Evolutionary conservation across 2,797 vertebrate species (phyloP).

Genomic region (Siniperca scherzeri): DNA sequence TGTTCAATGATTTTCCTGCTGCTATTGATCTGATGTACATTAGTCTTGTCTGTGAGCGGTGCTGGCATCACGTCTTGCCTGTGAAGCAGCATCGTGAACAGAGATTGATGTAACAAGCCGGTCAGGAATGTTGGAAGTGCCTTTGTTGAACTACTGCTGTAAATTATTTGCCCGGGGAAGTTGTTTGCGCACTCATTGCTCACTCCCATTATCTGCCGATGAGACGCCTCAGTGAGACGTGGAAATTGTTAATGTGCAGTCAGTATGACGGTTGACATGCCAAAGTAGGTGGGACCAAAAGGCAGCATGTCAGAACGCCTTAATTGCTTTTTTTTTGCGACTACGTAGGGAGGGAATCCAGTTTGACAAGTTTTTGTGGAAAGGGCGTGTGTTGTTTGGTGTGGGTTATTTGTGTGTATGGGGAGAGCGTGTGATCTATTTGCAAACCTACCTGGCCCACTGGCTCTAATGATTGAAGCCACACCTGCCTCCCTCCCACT

Average conservation of each 20-base stretch:
- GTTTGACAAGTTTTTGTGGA: conserved; percentile 80
- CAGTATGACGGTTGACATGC: conserved; percentile 29
- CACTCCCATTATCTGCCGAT: conserved; percentile 23
- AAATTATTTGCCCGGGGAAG: conserved; percentile 70
- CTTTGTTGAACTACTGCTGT: conserved; percentile 58
- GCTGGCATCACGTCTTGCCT: conserved; percentile 37
- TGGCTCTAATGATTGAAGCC: conserved; percentile 80
- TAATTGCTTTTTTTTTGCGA: conserved; percentile 47
- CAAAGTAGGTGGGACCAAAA: conserved; percentile 42
- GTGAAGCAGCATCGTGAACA: conserved; percentile 21
- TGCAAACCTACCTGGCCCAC: conserved; percentile 86
- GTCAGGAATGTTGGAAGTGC: conserved; percentile 72
- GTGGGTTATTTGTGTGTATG: conserved; percentile 57
- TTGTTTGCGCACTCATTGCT: conserved; percentile 38
- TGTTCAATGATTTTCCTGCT: conserved; percentile 57
- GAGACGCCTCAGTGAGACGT: conserved; percentile 34
- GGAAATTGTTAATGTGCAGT: conserved; percentile 45
- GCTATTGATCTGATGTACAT: conserved; percentile 71
- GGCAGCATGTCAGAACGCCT: conserved; percentile 67
- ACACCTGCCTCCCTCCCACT: conserved; percentile 86
- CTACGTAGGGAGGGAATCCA: conserved; percentile 79
- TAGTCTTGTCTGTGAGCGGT: conserved; percentile 49
- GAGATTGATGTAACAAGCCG: conserved; percentile 58
- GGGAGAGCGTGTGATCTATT: conserved; percentile 56
- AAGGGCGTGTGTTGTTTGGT: conserved; percentile 71